Percentiles rank a stretch among this genome's conserved stretches.
These are phyloP conservation scores for Scaptodrosophila lebanonensis DNA, from an alignment of 1,140 invertebrate genomes.

Conservation along the genomic window DNA sequence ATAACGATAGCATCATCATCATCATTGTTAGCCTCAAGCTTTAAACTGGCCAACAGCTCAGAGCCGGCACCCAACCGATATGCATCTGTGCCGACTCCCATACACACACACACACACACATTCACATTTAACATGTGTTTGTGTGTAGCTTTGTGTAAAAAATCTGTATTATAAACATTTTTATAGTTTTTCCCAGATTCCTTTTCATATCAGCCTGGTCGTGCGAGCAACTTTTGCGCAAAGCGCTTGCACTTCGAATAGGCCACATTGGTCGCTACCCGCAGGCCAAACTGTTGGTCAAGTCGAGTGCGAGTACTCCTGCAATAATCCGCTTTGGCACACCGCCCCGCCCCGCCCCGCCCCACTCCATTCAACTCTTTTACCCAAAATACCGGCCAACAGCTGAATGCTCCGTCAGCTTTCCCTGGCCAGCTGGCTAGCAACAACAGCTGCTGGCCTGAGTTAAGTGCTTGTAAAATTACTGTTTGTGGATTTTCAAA, in stretches of 20 bases:
- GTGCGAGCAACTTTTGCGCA: constrained; percentile 10
- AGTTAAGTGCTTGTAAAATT: constrained; percentile 69
- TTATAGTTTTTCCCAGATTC: constrained; percentile 6
- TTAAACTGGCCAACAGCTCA: constrained; percentile 48
- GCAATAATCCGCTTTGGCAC: constrained; percentile 63
- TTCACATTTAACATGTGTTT: background rate
- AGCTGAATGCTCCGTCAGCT: background rate
- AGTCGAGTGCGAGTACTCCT: constrained; percentile 18
- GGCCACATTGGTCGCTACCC: constrained; percentile 15
- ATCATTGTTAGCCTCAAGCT: constrained; percentile 40
- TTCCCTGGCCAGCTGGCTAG: constrained; percentile 11
- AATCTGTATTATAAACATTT: constrained; percentile 40
- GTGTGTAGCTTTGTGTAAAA: constrained; percentile 3
- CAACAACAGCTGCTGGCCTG: constrained; percentile 24
- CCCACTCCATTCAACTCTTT: too few relatives aligned
- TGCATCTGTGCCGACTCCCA: constrained; percentile 29
- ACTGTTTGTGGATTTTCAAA: constrained; percentile 61
- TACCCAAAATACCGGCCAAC: too few relatives aligned
- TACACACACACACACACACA: too few relatives aligned
- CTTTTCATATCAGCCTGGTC: constrained; percentile 26
- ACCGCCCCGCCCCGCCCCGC: constrained; percentile 1
- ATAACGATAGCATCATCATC: constrained; percentile 3
- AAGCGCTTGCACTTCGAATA: constrained; percentile 42
- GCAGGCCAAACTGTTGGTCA: constrained; percentile 47
- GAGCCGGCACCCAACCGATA: constrained; percentile 32